These are phyloP conservation scores for Trididemnum nubilum DNA, from an alignment of 23 tunicate genomes.

Conservation along the genomic window DNA sequence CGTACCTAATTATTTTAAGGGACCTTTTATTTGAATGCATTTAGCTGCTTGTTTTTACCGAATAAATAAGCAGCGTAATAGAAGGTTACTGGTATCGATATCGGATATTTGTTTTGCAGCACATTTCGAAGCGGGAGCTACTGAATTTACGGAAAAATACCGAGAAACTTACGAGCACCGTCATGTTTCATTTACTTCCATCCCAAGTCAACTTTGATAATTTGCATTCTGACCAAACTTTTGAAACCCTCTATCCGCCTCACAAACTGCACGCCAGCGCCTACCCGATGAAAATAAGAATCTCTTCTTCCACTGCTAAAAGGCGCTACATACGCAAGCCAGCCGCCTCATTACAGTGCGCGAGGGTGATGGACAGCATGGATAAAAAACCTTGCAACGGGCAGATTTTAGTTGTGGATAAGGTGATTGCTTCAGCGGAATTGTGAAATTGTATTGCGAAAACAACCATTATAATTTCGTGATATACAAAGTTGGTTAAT, in stretches of 20 bases:
- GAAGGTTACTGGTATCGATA: too few species aligned
- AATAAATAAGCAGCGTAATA: too few species aligned
- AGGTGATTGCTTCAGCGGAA: constrained; percentile 28
- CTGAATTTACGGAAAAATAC: background rate
- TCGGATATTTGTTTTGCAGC: too few species aligned
- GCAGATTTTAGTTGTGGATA: constrained; percentile 35
- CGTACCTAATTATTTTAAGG: too few species aligned
- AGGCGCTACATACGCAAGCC: constrained; percentile 22
- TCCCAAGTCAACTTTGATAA: constrained; percentile 9
- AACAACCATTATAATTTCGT: background rate
- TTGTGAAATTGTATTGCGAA: background rate
- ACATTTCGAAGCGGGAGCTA: background rate
- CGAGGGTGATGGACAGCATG: constrained; percentile 23
- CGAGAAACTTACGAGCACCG: background rate
- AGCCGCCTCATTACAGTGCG: constrained; percentile 35
- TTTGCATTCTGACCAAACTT: background rate
- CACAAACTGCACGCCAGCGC: constrained; percentile 1
- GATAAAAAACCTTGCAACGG: constrained; percentile 48
- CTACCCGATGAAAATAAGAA: constrained; percentile 29
- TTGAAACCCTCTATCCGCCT: constrained; percentile 42
- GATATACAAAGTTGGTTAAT: too few species aligned
- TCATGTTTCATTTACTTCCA: constrained; percentile 51
- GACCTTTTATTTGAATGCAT: too few species aligned
- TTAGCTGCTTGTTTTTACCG: too few species aligned
- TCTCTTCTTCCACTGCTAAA: background rate